Percentiles rank a stretch among this genome's conserved stretches.
These are phyloP conservation scores for Horisme vitalbata DNA, from an alignment of 2,888 invertebrate species.

Conservation along the genomic window DNA sequence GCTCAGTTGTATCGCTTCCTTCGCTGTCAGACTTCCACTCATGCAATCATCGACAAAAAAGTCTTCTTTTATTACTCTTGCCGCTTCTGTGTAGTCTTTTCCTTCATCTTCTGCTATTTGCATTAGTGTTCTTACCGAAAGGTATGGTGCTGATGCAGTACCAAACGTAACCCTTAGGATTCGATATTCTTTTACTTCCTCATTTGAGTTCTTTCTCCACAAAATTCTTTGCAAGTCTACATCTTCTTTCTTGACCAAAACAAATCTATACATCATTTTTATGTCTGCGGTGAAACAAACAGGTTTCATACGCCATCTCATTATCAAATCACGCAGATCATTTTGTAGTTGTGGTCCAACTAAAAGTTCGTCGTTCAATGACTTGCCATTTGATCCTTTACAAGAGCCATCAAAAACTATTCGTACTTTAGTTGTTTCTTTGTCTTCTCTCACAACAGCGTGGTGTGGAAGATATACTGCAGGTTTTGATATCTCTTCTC, in stretches of 20 bases:
- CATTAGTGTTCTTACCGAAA: conserved; percentile 24
- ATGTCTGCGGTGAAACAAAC: conserved; percentile 15
- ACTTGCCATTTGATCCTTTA: conserved; percentile 6
- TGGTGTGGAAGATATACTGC: conserved; percentile 41
- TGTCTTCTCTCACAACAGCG: conserved; percentile 35
- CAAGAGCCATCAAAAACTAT: conserved; percentile 30
- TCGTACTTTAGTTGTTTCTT: conserved; percentile 32
- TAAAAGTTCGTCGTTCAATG: conserved; percentile 18
- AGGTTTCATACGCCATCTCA: conserved; percentile 12
- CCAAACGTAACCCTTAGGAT: conserved; percentile 27
- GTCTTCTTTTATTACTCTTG: conserved; percentile 8
- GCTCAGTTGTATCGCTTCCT: conserved; percentile 8
- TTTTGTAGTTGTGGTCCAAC: conserved; percentile 18
- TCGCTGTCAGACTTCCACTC: conserved; percentile 16
- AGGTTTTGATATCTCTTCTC: too few species aligned
- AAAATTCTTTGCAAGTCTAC: conserved; percentile 10
- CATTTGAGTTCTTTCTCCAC: background rate
- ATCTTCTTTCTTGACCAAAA: conserved; percentile 13
- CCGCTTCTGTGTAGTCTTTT: conserved; percentile 1
- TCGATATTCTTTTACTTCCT: conserved; percentile 11
- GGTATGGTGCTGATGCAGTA: conserved; percentile 25
- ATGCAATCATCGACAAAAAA: conserved; percentile 30
- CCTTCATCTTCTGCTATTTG: conserved; percentile 28
- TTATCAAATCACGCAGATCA: conserved; percentile 6
- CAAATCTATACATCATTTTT: conserved; percentile 23